Base-by-base conservation (phyloP, 2,888 invertebrate genomes). In the Pedicia rivosa region DNA sequence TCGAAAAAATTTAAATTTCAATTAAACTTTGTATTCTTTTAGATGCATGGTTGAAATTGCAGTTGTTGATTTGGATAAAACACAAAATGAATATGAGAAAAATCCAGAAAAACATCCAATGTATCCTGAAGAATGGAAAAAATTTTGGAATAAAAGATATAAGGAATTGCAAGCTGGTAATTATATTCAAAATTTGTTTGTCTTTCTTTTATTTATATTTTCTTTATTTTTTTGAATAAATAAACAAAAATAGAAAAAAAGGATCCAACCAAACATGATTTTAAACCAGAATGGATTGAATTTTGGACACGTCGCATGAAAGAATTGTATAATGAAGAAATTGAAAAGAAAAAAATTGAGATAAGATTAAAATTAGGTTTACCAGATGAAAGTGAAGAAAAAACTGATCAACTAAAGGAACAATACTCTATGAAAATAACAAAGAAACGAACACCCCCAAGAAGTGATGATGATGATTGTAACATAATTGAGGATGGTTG, bases 91-190 rank as follows among this genome's bases (percentile, higher is more conserved):
- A 42, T 79, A 82, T 52, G 79, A 84, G 52, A 78, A 80, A 51
- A 80, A 82, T 51, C 88, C 88, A 0, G 87, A 88, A 53, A 86
- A 83, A 46, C 87, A 88, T 60, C 87, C 87, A 0, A 68, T 78
- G 3, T 88, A 88, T 55, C 79, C 82, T 0, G 82, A 83, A 32
- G 88, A 88, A 53, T 88, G 88, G 88, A 86, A 86, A 52, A 77
- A 75, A 52, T 87, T 86, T 55, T 88, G 87, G 87, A 84, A 84
- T 55, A 66, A 70, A 8, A 72, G 84, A 2, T 83, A 81, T 54
- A 81, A 80, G 53, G 82, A 84, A 56, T 61, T 84, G 36, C 79
- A 81, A 53, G 60, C 67, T 17, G 24, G n/a, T n/a, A n/a, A n/a
- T n/a, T n/a, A n/a, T n/a, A 29, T 13, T 3, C 17, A 15, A 7